These are phyloP conservation scores for Anhinga rufa DNA, from an alignment of 2,113 vertebrate genomes.

Conservation along the genomic window DNA sequence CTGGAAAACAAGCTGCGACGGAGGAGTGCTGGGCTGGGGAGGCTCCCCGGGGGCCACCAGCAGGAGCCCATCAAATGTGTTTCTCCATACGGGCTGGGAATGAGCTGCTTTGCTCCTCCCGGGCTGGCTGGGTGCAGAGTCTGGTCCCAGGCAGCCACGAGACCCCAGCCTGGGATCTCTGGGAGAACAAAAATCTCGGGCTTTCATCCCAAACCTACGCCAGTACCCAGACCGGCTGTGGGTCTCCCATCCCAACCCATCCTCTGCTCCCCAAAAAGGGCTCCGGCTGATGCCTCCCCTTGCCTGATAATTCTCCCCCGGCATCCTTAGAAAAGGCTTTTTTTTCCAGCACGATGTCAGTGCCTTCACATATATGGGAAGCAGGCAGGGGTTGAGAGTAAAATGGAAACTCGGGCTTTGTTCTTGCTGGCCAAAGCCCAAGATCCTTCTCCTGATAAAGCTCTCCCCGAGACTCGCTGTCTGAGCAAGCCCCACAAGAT, in stretches of 20 bases:
- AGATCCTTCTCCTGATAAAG: constrained; percentile 2
- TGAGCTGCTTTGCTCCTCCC: background rate
- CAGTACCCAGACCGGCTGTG: fast-evolving
- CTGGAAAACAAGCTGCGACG: constrained; percentile 15
- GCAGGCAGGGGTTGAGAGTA: background rate
- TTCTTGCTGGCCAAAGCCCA: background rate
- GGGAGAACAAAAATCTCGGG: background rate
- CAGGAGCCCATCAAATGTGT: background rate
- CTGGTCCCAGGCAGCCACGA: fast-evolving
- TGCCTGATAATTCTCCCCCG: background rate
- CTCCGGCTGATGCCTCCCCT: background rate
- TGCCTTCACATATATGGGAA: background rate
- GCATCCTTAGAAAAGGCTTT: background rate
- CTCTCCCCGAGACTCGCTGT: background rate
- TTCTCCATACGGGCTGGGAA: background rate
- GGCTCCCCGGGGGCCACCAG: background rate
- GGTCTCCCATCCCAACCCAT: background rate
- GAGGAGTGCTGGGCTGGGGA: background rate
- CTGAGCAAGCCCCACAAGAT: background rate
- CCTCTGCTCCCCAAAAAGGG: background rate
- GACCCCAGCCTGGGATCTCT: background rate
- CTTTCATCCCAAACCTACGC: background rate
- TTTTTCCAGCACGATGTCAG: background rate
- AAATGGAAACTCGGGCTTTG: constrained; percentile 16
- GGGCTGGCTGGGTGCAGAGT: background rate